Evolutionary conservation across 1,140 invertebrate species (phyloP).

Genomic region (Caligus rogercresseyi): DNA sequence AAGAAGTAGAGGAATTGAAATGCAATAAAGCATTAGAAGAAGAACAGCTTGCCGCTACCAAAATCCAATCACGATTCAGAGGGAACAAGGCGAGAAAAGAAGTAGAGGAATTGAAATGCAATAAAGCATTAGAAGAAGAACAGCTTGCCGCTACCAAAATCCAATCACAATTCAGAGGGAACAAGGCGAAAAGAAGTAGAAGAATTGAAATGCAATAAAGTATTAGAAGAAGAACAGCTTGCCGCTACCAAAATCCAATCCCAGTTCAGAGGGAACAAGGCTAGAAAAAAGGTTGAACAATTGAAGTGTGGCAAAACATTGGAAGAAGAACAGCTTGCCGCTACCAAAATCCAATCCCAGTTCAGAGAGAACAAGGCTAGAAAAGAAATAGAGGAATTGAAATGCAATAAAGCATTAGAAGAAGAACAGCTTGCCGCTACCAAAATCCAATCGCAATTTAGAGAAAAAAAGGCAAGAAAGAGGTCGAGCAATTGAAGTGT

Average conservation of each 20-base stretch:
- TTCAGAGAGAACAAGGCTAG: neutral
- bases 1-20: neutral
- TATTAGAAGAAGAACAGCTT: neutral
- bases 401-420: neutral
- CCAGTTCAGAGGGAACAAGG: neutral
- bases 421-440: neutral
- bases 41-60: neutral
- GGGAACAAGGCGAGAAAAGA: neutral
- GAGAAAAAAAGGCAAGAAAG: neutral
- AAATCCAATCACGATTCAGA: neutral
- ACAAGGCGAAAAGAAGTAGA: neutral
- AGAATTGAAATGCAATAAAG: neutral
- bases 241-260: neutral
- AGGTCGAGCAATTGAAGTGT: neutral
- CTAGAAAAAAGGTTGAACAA: neutral
- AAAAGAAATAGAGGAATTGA: neutral
- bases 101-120: neutral
- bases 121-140: neutral
- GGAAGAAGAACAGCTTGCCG: neutral
- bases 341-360: neutral
- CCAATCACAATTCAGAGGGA: neutral
- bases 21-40: neutral
- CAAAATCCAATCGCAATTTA: neutral
- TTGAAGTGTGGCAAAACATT: neutral
- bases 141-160: neutral